Base-by-base conservation (phyloP, 2,113 vertebrate species). In the Embiotoca jacksoni region DNA sequence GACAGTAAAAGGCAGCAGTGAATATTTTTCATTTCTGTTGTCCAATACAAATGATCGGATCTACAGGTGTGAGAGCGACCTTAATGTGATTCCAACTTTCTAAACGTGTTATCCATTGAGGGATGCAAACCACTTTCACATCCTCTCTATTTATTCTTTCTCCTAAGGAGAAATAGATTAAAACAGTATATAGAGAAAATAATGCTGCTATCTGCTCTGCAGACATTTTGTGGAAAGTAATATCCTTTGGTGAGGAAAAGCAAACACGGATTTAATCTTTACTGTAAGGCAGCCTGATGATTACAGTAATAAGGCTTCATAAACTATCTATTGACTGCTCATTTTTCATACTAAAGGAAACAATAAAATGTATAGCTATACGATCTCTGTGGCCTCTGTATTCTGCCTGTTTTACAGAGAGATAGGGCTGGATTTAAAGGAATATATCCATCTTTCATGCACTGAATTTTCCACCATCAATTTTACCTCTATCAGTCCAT, bases 251-350 rank as follows among this genome's bases (percentile, higher is more conserved):
- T 63, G 68, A 78, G 68, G 65, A 80, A 90, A 84, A 71, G 71
- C 69, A 91, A 89, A 89, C 81, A 88, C 87, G 82, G 77, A 85
- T 91, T 82, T 86, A 82, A 90, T 92, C 81, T 88, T 79, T 57
- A 79, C 72, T 16, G 47, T 70, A 52, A 69, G 64, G 73, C 75
- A 33, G 52, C 36, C 35, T 32, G 75, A 86, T 90, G 64, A 87
- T 86, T 89, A 84, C 6, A 31, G 75, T 71, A 79, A 78, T 79
- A 86, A 79, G 56, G 59, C 47, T 71, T 90, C 75, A 85, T 81
- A 81, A 83, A 78, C 77, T 82, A 79, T 81, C 68, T 62, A 75
- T 86, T 72, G 80, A 71, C 82, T 68, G 78, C 78, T 87, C 73
- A 75, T 86, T 91, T 88, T 86, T 92, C 82, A 83, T 58, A 60